These are phyloP conservation scores for Coilia nasus DNA, from an alignment of 2,797 vertebrate species.

Conservation along the genomic window DNA sequence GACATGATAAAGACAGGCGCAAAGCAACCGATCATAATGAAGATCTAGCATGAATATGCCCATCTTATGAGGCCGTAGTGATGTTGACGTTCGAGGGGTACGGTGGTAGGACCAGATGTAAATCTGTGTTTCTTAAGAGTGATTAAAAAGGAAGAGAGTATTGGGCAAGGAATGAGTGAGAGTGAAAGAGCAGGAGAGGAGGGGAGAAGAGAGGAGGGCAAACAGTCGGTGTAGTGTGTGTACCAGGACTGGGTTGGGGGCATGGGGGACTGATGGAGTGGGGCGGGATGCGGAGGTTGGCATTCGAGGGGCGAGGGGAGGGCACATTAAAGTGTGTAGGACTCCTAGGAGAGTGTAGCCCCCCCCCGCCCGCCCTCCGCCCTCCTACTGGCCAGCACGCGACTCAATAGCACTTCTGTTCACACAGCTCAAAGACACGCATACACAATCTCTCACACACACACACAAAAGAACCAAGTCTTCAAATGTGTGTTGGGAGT, in stretches of 20 bases:
- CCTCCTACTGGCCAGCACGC: constrained; percentile 40
- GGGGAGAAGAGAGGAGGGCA: not conserved
- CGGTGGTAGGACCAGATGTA: not conserved
- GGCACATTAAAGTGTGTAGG: constrained; percentile 50
- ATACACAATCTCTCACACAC: not conserved
- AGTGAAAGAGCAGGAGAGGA: not conserved
- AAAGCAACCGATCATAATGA: not conserved
- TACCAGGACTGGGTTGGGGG: not conserved
- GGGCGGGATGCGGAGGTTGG: constrained; percentile 32
- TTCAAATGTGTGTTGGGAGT: constrained; percentile 16
- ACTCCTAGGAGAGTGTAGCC: constrained; percentile 44
- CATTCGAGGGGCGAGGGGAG: constrained; percentile 39
- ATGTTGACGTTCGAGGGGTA: not conserved
- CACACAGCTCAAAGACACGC: constrained; percentile 35
- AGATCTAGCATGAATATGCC: not conserved
- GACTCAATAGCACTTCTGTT: constrained; percentile 55
- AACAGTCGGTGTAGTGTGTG: not conserved
- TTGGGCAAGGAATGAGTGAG: not conserved
- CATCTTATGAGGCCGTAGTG: not conserved
- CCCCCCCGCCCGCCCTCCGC: not conserved
- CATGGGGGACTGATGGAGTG: not conserved
- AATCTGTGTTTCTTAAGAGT: not conserved
- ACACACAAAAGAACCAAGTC: constrained; percentile 38
- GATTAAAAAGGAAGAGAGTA: not conserved
- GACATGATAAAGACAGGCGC: not conserved